phyloP scores from a whole-genome alignment of 2,797 vertebrate species.

The Vireo griseus region DNA sequence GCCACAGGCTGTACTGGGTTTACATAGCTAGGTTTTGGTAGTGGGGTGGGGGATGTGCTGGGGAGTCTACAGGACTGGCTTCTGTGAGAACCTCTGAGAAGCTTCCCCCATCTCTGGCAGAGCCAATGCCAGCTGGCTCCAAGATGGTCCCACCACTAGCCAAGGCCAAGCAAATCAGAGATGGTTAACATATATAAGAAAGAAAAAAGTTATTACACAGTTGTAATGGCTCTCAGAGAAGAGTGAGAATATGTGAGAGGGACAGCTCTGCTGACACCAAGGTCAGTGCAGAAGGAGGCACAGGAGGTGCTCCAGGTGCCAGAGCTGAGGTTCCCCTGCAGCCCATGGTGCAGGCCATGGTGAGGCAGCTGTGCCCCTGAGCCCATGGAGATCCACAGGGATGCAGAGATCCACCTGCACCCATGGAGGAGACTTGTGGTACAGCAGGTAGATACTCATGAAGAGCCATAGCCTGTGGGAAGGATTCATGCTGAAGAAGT shows the following conservation, averaged over 20 bases:
- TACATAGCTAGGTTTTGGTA: background rate
- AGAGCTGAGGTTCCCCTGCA: background rate
- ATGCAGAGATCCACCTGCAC: background rate
- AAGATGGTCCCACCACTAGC: background rate
- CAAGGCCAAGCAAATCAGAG: background rate
- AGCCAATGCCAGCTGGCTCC: background rate
- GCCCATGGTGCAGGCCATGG: rapidly evolving
- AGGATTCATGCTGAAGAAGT: background rate
- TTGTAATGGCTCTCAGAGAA: background rate
- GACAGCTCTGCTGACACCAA: background rate
- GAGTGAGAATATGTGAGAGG: background rate
- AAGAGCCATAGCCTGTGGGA: background rate
- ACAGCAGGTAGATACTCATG: background rate
- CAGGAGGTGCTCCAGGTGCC: background rate
- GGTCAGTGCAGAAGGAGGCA: rapidly evolving
- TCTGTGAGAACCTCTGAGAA: background rate
- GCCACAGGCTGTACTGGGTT: background rate
- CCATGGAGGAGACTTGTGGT: rapidly evolving
- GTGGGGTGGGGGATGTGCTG: no score
- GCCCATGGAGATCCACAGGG: no score
- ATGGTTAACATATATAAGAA: background rate
- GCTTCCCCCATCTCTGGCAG: rapidly evolving
- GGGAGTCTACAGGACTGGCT: background rate
- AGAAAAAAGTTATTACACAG: no score
- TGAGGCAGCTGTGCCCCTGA: background rate